Conservation (phyloP, 1,140 invertebrate species). For the Maconellicoccus hirsutus region DNA sequence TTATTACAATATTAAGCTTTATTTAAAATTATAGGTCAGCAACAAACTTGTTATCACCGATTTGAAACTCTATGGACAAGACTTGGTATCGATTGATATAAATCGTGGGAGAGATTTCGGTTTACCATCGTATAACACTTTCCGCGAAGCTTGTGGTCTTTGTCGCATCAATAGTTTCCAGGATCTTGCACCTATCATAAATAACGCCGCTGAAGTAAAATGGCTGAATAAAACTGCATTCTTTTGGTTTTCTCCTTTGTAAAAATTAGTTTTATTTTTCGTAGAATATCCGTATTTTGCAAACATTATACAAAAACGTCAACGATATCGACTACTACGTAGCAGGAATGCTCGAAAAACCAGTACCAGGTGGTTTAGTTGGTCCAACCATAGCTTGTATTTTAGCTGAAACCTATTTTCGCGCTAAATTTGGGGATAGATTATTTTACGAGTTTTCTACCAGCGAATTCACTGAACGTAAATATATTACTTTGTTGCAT, state of each 20-base stretch:
- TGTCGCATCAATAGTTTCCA: slow-evolving; percentile 42
- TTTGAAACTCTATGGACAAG: neutral
- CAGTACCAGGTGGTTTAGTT: slow-evolving; percentile 51
- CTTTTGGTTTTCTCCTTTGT: too few relatives aligned
- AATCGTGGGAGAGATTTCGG: slow-evolving; percentile 83
- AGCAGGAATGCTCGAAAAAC: slow-evolving; percentile 60
- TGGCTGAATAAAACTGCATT: too few relatives aligned
- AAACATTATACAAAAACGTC: slow-evolving; percentile 45
- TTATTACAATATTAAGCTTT: neutral
- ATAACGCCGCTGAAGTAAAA: neutral
- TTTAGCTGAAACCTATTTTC: slow-evolving; percentile 68
- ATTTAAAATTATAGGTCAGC: neutral
- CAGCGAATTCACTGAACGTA: neutral
- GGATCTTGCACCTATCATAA: slow-evolving; percentile 30
- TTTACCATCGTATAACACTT: slow-evolving; percentile 68
- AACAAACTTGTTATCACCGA: neutral
- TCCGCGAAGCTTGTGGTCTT: slow-evolving; percentile 60
- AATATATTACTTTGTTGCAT: too few relatives aligned
- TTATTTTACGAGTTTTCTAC: slow-evolving; percentile 52
- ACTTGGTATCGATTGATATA: slow-evolving; percentile 42
- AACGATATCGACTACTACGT: slow-evolving; percentile 72
- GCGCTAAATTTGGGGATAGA: slow-evolving; percentile 59
- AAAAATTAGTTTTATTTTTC: neutral
- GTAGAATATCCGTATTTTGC: slow-evolving; percentile 38
- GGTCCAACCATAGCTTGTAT: slow-evolving; percentile 78